Evolutionary conservation across 2,797 vertebrate genomes (phyloP), one percentile per base, ranked within the genome.

Genomic region (Chelon labrosus): DNA sequence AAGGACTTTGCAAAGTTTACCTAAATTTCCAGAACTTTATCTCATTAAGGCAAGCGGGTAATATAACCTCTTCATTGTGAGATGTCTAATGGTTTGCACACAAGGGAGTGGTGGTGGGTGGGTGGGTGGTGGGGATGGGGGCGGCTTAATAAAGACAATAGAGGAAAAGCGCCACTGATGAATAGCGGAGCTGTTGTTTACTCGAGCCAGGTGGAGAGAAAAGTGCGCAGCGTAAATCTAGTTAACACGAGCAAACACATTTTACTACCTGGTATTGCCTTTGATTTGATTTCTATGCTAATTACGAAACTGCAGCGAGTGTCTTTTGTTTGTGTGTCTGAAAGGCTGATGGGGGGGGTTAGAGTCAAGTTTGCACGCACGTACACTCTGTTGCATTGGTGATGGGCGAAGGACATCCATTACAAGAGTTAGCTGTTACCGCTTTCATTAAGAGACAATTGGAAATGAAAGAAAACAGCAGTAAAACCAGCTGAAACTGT

Each of bases 261-360:
- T 91, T 84, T 59, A 81, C 85, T 80, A 77, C 61, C 88, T 79
- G 72, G 76, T 75, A 83, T 63, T 71, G 66, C 35, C 58, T 75
- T 70, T 73, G 74, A 92, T 88, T 82, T 74, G 76, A 93, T 92
- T 90, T 91, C 80, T 90, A 91, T 91, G 92, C 86, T 93, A 93
- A 93, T 91, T 85, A 76, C 66, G 67, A 65, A 82, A 85, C 61
- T 82, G 81, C 46, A 4, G 64, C 58, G 25, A 72, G 56, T 65
- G 41, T 61, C 55, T 75, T 82, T 74, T 75, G 53, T 69, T 77
- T 82, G 71, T 79, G 61, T 39, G 19, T 78, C 50, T 77, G 16
- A 77, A 67, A 62, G 65, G 65, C 69, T 47, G 58, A 58, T n/a
- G 38, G 10, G 38, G 38, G 9, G 12, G 38, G 2, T 65, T 17